Percentiles rank a stretch among this genome's conserved stretches.
Evolutionary conservation across 2,888 invertebrate species (phyloP).

Genomic region (Pollenia amentaria): DNA sequence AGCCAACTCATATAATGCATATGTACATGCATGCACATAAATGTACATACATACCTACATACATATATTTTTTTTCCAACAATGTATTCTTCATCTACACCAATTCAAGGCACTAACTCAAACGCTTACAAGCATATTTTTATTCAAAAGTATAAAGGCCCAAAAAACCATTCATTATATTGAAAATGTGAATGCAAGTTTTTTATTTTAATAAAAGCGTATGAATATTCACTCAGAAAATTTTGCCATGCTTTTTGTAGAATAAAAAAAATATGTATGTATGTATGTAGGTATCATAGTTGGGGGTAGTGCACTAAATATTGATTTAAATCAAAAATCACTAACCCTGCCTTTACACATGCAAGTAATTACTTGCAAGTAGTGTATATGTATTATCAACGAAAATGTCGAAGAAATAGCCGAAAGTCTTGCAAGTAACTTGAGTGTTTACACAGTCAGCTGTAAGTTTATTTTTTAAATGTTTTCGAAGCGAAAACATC

Average conservation of each 20-base stretch:
- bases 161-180: conserved; percentile 68
- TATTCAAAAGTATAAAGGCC: conserved; percentile 5
- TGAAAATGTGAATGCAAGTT: conserved; percentile 56
- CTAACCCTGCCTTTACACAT: too few species aligned
- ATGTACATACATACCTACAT: background rate
- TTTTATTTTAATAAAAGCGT: background rate
- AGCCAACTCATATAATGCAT: conserved; percentile 44
- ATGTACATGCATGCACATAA: background rate
- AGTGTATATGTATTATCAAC: too few species aligned
- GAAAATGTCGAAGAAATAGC: too few species aligned
- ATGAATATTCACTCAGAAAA: conserved; percentile 42
- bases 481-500: too few species aligned
- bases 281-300: background rate
- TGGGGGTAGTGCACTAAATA: too few species aligned
- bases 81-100: conserved; percentile 7
- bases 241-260: conserved; percentile 40
- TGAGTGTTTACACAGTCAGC: too few species aligned
- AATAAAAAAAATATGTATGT: conserved; percentile 12
- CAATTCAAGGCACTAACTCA: background rate
- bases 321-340: too few species aligned
- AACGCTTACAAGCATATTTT: conserved; percentile 6
- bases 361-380: too few species aligned
- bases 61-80: conserved; percentile 6
- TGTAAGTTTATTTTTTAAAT: too few species aligned
- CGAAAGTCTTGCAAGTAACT: too few species aligned